Conservation (phyloP, 2,888 invertebrate genomes). For the Phortica okadai region DNA sequence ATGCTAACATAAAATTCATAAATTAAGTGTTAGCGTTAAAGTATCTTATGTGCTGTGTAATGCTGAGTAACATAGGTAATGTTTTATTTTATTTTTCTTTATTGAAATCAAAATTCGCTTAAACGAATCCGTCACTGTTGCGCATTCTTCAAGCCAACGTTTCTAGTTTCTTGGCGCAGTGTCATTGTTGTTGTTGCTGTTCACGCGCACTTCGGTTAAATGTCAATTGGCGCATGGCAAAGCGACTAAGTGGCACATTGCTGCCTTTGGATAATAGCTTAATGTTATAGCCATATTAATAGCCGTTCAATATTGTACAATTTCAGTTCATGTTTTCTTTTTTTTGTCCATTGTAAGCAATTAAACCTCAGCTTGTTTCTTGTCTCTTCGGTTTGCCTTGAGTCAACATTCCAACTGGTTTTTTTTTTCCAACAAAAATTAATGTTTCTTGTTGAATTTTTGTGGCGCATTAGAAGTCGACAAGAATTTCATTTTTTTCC, state of each 20-base stretch:
- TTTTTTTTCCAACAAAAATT: neutral
- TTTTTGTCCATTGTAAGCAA: neutral
- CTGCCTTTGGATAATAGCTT: neutral
- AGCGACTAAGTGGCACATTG: conserved; percentile 13
- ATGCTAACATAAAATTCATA: neutral
- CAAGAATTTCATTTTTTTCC: neutral
- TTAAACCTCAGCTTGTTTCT: neutral
- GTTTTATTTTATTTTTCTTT: neutral
- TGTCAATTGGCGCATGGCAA: conserved; percentile 22
- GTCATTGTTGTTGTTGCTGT: neutral
- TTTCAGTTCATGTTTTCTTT: neutral
- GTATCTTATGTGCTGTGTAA: neutral
- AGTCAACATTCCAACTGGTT: conserved; percentile 19
- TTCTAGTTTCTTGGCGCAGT: too few relatives aligned
- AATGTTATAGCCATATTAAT: conserved; percentile 7
- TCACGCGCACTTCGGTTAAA: neutral
- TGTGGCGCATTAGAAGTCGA: neutral
- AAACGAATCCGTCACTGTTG: neutral
- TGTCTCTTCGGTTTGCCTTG: conserved; percentile 19
- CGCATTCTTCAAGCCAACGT: neutral
- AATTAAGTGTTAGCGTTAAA: neutral
- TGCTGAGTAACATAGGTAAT: neutral
- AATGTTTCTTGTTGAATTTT: neutral
- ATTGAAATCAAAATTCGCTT: neutral
- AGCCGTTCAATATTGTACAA: neutral